Conservation (phyloP, 2,888 invertebrate species). For the Lepidochrysops patricia region DNA sequence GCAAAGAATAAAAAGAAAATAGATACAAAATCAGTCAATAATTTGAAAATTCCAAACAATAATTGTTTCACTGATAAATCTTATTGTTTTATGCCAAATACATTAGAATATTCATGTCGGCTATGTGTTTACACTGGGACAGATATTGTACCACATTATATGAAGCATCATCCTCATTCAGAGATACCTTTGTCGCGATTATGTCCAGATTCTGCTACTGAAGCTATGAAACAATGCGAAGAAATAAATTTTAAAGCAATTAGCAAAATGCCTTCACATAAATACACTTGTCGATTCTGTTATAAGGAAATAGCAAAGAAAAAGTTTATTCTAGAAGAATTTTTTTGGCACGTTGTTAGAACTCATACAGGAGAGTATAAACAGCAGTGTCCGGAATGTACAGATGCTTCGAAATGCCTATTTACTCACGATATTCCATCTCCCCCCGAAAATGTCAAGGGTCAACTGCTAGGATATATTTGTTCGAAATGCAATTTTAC, state of each 20-base stretch:
- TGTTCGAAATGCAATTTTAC: constrained; percentile 83
- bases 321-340: constrained; percentile 50
- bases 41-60: constrained; percentile 33
- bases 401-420: constrained; percentile 41
- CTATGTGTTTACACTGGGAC: constrained; percentile 75
- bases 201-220: constrained; percentile 60
- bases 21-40: constrained; percentile 22
- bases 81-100: constrained; percentile 55
- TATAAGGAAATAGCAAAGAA: constrained; percentile 45
- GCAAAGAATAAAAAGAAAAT: constrained; percentile 49
- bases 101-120: constrained; percentile 68
- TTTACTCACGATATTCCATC: constrained; percentile 55
- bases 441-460: constrained; percentile 49
- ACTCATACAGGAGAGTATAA: constrained; percentile 87
- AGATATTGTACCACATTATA: constrained; percentile 80
- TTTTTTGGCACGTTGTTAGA: constrained; percentile 82
- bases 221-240: constrained; percentile 72
- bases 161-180: constrained; percentile 75
- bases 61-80: constrained; percentile 54
- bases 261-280: constrained; percentile 45
- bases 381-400: constrained; percentile 77
- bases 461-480: constrained; percentile 74
- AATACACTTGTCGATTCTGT: constrained; percentile 59
- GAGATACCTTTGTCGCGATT: constrained; percentile 79
- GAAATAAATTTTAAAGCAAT: constrained; percentile 47